Conservation (phyloP, 2,797 vertebrate genomes). For the Syngnathus rostellatus region DNA sequence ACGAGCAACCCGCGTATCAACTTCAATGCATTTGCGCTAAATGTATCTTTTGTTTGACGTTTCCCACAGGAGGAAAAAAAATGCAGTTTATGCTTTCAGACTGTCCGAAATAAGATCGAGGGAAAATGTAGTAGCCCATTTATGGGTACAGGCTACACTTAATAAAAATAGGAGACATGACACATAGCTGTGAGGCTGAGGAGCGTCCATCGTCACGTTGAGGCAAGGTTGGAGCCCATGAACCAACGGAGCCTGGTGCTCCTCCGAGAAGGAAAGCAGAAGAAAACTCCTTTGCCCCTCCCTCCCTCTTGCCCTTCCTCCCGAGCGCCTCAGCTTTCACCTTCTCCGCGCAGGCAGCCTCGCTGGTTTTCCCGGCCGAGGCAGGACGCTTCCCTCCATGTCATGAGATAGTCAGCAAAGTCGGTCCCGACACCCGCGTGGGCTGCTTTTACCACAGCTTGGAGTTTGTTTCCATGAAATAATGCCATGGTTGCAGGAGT, state of each 20-base stretch:
- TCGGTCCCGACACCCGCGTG: conserved; percentile 29
- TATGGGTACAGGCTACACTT: background rate
- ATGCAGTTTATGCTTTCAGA: background rate
- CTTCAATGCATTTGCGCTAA: conserved; percentile 16
- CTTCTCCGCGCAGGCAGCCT: conserved; percentile 29
- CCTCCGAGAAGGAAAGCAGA: conserved; percentile 33
- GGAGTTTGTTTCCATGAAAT: conserved; percentile 63
- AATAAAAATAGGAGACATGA: background rate
- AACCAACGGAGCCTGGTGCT: conserved; percentile 14
- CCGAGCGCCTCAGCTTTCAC: conserved; percentile 40
- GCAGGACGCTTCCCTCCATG: conserved; percentile 35
- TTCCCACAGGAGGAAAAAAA: background rate
- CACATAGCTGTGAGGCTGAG: conserved; percentile 1
- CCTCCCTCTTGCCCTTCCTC: conserved; percentile 24
- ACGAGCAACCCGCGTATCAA: conserved; percentile 17
- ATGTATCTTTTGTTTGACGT: conserved; percentile 17
- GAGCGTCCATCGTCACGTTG: conserved; percentile 27
- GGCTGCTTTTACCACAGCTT: conserved; percentile 33
- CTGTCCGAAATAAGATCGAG: background rate
- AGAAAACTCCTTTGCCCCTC: conserved; percentile 33
- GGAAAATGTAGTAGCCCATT: background rate
- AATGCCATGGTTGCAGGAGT: conserved; percentile 74
- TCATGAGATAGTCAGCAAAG: conserved; percentile 53
- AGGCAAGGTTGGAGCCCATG: conserved; percentile 22
- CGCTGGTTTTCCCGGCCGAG: conserved; percentile 31